Evolutionary conservation across 1,140 invertebrate species (phyloP), one percentile per base, ranked within the genome.

Genomic region (Anastatus disparis): DNA sequence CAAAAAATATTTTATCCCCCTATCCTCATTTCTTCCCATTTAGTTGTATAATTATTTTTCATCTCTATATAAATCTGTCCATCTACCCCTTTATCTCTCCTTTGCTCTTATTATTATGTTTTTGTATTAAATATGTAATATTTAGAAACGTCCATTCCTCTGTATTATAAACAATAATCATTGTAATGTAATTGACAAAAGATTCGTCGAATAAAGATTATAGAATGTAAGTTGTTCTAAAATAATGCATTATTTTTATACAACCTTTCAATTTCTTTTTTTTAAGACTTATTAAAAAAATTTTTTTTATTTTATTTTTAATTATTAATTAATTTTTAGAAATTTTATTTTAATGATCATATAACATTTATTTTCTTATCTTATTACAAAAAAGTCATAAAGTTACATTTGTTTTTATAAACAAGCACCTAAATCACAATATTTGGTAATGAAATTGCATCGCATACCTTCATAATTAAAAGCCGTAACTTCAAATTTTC

Each of bases 141-240:
- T 56, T 22, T 62, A 70, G 61, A 64, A 46, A 64, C 46, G 52
- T 70, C 61, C 69, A 70, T 70, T 70, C 69, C 69, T 70, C 20
- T 70, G 69, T 70, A 70, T 70, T 70, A 70, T 70, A 70, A 17
- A 70, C 15, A 53, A 44, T 64, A 70, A 64, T 64, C 61, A 70
- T 68, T 64, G 52, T 70, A 63, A 70, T 70, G 59, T 70, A 70
- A 70, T 64, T 64, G 38, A 70, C 59, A 48, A 63, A 63, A 62
- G 20, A 50, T 62, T 53, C 35, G 59, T 70, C 52, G 50, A 70
- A 70, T 70, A 70, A 70, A 70, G 10, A 61, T n/a, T n/a, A n/a
- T 56, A 64, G 59, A 63, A 13, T 53, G 22, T 70, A 70, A 70
- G 58, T 70, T 70, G 61, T 70, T 64, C 50, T 70, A 64, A 35